Evolutionary conservation across 1,140 invertebrate genomes (phyloP).

Genomic region (Harpegnathos saltator): DNA sequence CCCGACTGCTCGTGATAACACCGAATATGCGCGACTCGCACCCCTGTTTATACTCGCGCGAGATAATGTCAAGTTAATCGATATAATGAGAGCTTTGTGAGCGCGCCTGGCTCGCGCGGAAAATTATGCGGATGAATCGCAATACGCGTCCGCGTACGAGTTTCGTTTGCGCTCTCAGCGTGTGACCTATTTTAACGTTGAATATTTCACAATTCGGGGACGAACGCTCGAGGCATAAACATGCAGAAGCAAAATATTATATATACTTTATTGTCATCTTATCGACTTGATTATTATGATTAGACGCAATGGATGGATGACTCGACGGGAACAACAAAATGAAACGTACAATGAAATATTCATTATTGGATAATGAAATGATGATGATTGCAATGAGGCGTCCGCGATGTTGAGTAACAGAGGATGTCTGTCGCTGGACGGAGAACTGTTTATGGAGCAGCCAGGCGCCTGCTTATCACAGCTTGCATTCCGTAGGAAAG

Average conservation of each 20-base stretch:
- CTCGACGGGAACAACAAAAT: not conserved
- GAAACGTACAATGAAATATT: not conserved
- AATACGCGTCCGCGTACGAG: not conserved
- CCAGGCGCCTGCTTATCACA: constrained; percentile 70
- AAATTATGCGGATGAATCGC: not conserved
- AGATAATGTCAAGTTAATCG: constrained; percentile 64
- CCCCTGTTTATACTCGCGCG: constrained; percentile 53
- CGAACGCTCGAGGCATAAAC: not conserved
- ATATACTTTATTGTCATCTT: not conserved
- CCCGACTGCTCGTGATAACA: constrained; percentile 49
- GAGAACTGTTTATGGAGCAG: not conserved
- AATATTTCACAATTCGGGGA: not conserved
- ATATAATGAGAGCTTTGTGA: constrained; percentile 61
- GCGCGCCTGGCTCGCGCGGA: not conserved
- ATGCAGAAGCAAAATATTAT: not conserved
- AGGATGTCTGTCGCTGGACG: constrained; percentile 16
- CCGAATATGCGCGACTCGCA: constrained; percentile 1
- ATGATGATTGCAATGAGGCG: not conserved
- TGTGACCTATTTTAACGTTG: constrained; percentile 33
- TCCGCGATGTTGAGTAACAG: constrained; percentile 20
- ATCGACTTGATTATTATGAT: not conserved
- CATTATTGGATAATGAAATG: not conserved
- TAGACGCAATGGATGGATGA: too few relatives aligned
- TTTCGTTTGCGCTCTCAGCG: constrained; percentile 10
- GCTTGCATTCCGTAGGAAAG: constrained; percentile 52